Evolutionary conservation across 2,113 vertebrate species (phyloP), one percentile per base, ranked within the genome.

Genomic region (Oncorhynchus masou): DNA sequence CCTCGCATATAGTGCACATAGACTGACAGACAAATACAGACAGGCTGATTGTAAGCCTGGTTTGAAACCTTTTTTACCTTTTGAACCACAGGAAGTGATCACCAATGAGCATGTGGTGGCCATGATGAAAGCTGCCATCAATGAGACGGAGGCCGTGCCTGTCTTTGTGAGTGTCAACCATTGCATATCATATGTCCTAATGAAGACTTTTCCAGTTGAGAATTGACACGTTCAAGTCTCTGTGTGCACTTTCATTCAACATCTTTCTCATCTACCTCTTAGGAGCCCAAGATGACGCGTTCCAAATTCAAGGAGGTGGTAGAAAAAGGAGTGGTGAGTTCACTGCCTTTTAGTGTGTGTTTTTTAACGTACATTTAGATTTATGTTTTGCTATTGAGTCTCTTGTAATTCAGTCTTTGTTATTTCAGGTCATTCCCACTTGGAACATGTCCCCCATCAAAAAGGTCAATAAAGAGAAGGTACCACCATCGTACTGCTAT

Each of bases 121-220:
- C 69, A 99, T 99, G 98, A 97, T 99, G 97, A 99, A 98, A 84
- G 97, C 98, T 2, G 98, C 98, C 71, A 98, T 99, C 85, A 96
- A 95, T 1, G 96, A 99, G 81, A 97, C 95, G 0, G 95, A 98
- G 62, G 95, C 96, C 1, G 87, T 94, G 49, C 96, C 97, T 2
- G 67, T 95, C 11, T 99, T 99, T 91, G 98, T 99, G 83, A 97
- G 98, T 97, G 68, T 68, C 68, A 69, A 22, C 19, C 7, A 15
- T 60, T 64, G 60, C 2, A 71, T 74, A 22, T n/a, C 22, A n/a
- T 2, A 4, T 1, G 25, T 66, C 3, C 3, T 3, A 54, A 54
- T 54, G 13, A 54, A 54, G 15, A 54, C 3, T 54, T 54, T 54
- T 54, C 16, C 51, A 19, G 15, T 16, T 54, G 51, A 16, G 51